These are phyloP conservation scores for Caiman crocodilus DNA, from an alignment of 2,797 vertebrate genomes.

Conservation along the genomic window DNA sequence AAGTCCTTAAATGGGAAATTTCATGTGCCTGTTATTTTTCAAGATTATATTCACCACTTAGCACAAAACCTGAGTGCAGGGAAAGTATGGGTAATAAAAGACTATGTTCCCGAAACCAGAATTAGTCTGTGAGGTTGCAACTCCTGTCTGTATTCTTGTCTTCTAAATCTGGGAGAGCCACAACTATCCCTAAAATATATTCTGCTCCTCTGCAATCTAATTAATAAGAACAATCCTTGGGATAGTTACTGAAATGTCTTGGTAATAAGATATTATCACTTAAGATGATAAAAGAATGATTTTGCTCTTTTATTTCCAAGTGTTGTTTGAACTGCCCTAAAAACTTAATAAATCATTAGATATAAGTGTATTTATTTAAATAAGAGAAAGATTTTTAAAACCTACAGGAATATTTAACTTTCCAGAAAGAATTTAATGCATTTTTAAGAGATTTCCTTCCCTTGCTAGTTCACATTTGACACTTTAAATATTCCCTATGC, in stretches of 20 bases:
- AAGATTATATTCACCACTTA: neutral
- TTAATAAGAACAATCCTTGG: no score
- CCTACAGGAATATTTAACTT: neutral
- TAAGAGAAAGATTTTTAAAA: neutral
- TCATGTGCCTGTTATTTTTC: neutral
- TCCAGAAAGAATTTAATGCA: neutral
- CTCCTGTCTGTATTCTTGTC: neutral
- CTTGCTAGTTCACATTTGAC: neutral
- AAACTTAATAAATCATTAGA: neutral
- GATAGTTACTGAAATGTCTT: no score
- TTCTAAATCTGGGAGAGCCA: neutral
- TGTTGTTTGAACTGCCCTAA: neutral
- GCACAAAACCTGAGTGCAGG: neutral
- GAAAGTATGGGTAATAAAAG: neutral
- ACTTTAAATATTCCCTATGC: constrained; percentile 10
- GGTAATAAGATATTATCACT: no score
- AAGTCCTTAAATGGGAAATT: neutral
- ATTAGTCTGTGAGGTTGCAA: neutral
- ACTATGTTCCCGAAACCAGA: neutral
- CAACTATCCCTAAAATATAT: neutral
- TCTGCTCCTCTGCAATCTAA: neutral
- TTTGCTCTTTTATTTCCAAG: neutral
- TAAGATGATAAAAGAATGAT: no score
- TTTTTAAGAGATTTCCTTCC: neutral
- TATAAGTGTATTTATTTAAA: neutral